These are phyloP conservation scores for Sialia sialis DNA, from an alignment of 2,113 vertebrate species.

Conservation along the genomic window DNA sequence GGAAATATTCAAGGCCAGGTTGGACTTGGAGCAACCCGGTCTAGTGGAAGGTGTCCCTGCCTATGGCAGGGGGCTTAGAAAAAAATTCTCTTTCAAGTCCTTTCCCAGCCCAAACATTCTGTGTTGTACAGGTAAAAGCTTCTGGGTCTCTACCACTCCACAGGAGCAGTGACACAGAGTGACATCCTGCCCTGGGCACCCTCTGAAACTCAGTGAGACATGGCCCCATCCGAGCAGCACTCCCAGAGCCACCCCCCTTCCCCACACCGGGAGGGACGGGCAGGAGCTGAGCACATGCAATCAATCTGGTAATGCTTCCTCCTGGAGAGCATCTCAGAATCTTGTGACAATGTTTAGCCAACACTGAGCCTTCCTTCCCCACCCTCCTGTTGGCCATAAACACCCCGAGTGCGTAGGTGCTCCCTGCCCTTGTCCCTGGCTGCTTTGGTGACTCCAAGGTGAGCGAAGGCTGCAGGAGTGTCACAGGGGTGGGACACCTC, in stretches of 20 bases:
- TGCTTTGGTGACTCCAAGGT: background rate
- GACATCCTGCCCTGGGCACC: fast-evolving
- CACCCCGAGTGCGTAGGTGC: fast-evolving
- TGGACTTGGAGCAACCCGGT: background rate
- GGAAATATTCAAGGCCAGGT: background rate
- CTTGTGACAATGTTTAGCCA: background rate
- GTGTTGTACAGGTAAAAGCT: background rate
- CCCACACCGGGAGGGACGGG: fast-evolving
- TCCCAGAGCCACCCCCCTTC: fast-evolving
- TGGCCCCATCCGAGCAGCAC: fast-evolving
- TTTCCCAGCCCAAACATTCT: background rate
- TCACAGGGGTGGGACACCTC: background rate
- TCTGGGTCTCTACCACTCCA: fast-evolving
- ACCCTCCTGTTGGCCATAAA: background rate
- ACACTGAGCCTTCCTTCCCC: background rate
- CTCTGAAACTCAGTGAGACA: background rate
- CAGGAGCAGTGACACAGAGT: fast-evolving
- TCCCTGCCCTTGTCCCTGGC: background rate
- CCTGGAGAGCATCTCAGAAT: fast-evolving
- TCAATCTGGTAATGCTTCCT: background rate
- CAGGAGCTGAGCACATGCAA: fast-evolving
- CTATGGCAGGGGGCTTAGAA: background rate
- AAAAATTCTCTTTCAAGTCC: background rate
- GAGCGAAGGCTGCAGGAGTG: background rate
- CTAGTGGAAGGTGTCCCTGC: background rate